These are phyloP conservation scores for Cromileptes altivelis DNA, from an alignment of 2,113 vertebrate species.

Conservation along the genomic window DNA sequence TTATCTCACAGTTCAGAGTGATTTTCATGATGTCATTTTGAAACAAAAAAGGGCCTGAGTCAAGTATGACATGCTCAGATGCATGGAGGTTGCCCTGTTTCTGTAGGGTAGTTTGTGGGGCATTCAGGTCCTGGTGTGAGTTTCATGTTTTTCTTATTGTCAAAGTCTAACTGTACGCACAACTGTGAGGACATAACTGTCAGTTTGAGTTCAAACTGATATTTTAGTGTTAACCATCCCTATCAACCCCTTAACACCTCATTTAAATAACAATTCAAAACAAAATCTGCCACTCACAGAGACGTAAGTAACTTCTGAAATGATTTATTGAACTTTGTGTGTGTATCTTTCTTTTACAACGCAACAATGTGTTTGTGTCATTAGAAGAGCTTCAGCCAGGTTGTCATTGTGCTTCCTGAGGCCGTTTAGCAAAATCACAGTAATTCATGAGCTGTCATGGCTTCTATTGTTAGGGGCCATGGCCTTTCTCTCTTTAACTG, in stretches of 20 bases:
- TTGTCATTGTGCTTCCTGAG: background rate
- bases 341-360: background rate
- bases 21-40: no score
- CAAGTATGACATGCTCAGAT: background rate
- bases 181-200: background rate
- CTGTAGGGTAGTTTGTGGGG: background rate
- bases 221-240: background rate
- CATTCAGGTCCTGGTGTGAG: no score
- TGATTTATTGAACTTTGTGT: background rate
- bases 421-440: background rate
- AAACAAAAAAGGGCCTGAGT: background rate
- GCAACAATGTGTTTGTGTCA: background rate
- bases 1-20: no score
- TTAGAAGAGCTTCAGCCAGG: background rate
- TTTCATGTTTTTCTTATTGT: background rate
- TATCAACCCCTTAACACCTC: background rate
- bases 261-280: background rate
- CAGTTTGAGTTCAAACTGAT: background rate
- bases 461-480: background rate
- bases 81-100: background rate
- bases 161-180: background rate
- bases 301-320: background rate
- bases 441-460: slow-evolving; percentile 2
- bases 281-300: background rate
- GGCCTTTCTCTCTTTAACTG: background rate